A percentile compares a stretch with the other conserved stretches of the same genome.
phyloP scores from a whole-genome alignment of 2,797 vertebrate species.

The Clarias pachynema region DNA sequence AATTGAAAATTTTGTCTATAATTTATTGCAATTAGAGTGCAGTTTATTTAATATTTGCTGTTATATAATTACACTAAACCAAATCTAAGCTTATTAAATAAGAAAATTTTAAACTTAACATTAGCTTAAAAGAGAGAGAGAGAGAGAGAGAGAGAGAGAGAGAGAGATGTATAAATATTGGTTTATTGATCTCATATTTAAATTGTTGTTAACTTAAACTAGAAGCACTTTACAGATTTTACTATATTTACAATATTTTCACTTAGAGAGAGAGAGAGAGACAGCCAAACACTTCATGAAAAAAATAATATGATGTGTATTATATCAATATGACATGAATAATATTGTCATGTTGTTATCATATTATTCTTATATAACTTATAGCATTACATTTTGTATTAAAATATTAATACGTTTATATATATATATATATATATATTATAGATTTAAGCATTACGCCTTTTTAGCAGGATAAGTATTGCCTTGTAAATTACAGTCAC shows the following conservation, averaged over 20 bases:
- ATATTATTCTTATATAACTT: too few species aligned
- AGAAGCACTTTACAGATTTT: too few species aligned
- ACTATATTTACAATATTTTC: background rate
- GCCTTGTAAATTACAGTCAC: background rate
- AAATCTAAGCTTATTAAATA: background rate
- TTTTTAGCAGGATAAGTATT: background rate
- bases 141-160: too few species aligned
- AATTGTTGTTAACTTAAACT: background rate
- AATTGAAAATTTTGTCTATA: background rate
- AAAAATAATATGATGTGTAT: too few species aligned
- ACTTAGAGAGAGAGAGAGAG: background rate
- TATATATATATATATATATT: background rate
- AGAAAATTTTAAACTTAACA: background rate
- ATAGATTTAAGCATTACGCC: background rate
- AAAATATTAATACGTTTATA: too few species aligned
- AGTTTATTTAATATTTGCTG: background rate
- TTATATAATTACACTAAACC: background rate
- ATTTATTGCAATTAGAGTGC: background rate
- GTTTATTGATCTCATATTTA: background rate
- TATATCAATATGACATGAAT: too few species aligned
- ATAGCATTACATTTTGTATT: too few species aligned
- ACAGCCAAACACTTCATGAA: too few species aligned
- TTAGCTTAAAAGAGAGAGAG: background rate
- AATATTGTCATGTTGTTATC: too few species aligned
- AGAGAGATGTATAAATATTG: background rate